Conservation (phyloP, 1,140 invertebrate genomes). For the Ceratina australensis region DNA sequence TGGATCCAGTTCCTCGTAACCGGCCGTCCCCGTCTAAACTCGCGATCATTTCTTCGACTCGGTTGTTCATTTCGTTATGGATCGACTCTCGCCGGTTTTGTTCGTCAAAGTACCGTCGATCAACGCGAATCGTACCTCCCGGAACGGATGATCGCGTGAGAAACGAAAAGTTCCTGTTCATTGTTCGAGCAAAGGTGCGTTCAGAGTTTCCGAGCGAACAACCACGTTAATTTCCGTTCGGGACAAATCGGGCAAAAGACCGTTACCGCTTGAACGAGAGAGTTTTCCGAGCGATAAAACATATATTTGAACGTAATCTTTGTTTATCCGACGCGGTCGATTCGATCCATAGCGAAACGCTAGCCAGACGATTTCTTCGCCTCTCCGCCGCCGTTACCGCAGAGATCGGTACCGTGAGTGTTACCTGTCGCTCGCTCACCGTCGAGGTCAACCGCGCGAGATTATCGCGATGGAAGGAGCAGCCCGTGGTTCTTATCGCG, state of each 20-base stretch:
- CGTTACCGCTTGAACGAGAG: too few species aligned
- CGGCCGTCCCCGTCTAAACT: constrained; percentile 6
- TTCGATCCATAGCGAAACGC: background rate
- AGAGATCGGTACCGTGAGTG: background rate
- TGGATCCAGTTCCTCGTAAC: constrained; percentile 55
- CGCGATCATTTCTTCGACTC: too few species aligned
- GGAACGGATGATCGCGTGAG: too few species aligned
- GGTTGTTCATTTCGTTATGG: background rate
- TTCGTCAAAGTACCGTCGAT: background rate
- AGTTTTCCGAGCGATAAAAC: too few species aligned
- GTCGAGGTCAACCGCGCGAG: constrained; percentile 15
- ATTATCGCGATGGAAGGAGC: background rate
- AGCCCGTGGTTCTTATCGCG: background rate
- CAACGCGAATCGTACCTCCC: background rate
- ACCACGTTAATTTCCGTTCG: background rate
- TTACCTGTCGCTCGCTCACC: background rate
- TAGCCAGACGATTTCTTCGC: background rate
- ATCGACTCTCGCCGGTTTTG: background rate
- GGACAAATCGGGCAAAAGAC: too few species aligned
- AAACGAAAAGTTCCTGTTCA: background rate
- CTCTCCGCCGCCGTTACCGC: background rate
- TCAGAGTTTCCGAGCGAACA: too few species aligned
- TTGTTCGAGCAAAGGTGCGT: too few species aligned
- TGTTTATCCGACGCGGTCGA: background rate
- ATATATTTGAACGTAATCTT: too few species aligned